phyloP scores from a whole-genome alignment of 2,888 invertebrate genomes.

The Coronaproctus castanopsis region DNA sequence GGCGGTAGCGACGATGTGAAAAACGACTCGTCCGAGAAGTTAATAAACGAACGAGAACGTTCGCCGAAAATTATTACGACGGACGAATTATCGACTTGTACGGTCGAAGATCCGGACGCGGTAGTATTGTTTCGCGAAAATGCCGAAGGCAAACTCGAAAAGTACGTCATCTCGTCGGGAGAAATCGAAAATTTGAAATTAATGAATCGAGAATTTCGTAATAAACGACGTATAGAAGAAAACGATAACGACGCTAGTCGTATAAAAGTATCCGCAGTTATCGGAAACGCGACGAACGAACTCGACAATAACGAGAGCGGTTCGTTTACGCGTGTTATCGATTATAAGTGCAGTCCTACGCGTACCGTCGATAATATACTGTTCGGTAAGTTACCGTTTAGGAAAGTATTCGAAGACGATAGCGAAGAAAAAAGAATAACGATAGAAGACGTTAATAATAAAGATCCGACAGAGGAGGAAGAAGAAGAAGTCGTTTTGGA shows the following conservation, averaged over 20 bases:
- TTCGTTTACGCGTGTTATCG: neutral
- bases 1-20: neutral
- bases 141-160: constrained; percentile 20
- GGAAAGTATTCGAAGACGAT: too few species aligned
- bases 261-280: neutral
- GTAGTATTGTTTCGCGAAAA: constrained; percentile 21
- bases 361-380: neutral
- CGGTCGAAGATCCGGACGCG: constrained; percentile 22
- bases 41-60: constrained; percentile 12
- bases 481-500: too few species aligned
- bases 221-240: constrained; percentile 16
- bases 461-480: too few species aligned
- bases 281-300: neutral
- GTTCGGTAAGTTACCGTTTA: neutral
- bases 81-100: constrained; percentile 8
- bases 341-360: constrained; percentile 1
- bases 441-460: too few species aligned
- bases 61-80: constrained; percentile 1
- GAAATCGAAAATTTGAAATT: constrained; percentile 20
- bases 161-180: constrained; percentile 21
- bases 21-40: neutral
- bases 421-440: too few species aligned
- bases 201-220: constrained; percentile 17
- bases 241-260: constrained; percentile 8
- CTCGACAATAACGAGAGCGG: neutral